These are phyloP conservation scores for Drosophila paulistorum DNA, from an alignment of 1,140 invertebrate species.

Conservation along the genomic window DNA sequence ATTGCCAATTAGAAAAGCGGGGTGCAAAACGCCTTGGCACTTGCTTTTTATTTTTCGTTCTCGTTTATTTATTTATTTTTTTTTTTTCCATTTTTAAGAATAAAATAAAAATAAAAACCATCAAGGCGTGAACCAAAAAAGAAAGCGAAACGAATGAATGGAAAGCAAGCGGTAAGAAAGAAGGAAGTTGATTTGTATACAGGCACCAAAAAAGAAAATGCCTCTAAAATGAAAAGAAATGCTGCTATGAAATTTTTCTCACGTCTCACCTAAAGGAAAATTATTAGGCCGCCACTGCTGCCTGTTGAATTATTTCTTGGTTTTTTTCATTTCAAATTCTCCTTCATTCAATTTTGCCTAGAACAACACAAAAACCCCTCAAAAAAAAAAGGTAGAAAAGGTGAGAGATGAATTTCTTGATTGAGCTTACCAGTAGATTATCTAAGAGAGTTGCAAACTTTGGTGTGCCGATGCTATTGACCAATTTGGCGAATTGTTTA, in stretches of 20 bases:
- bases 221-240: conserved; percentile 27
- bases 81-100: too few relatives aligned
- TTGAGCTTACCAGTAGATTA: conserved; percentile 70
- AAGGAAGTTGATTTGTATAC: conserved; percentile 82
- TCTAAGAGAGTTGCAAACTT: conserved; percentile 64
- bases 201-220: conserved; percentile 48
- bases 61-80: too few relatives aligned
- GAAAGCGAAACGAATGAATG: conserved; percentile 3
- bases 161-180: conserved; percentile 27
- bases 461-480: conserved; percentile 68
- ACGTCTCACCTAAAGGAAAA: conserved; percentile 57
- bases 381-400: neutral
- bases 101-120: conserved; percentile 28
- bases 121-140: neutral
- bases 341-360: conserved; percentile 54
- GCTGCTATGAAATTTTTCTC: conserved; percentile 67
- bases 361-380: conserved; percentile 5
- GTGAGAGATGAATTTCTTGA: conserved; percentile 10
- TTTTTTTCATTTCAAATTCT: conserved; percentile 44
- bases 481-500: conserved; percentile 66
- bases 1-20: conserved; percentile 79
- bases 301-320: conserved; percentile 36
- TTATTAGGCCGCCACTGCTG: conserved; percentile 61
- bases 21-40: conserved; percentile 43
- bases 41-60: conserved; percentile 38